Percentiles rank a stretch among this genome's conserved stretches.
Conservation (phyloP, 2,113 vertebrate genomes). For the Illadopsis cleaveri region DNA sequence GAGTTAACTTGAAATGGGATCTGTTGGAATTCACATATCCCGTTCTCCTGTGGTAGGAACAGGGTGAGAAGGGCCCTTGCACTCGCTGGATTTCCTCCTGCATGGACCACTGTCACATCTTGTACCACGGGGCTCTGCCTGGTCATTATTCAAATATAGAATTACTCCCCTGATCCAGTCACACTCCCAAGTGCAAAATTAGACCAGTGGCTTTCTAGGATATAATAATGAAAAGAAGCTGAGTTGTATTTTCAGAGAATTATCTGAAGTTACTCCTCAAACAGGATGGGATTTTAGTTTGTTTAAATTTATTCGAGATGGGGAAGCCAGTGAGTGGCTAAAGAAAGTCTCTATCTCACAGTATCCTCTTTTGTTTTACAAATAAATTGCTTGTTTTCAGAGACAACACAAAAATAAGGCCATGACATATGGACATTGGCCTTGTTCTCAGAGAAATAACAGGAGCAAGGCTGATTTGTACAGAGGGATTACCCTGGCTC, state of each 20-base stretch:
- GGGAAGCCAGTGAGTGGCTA: not conserved
- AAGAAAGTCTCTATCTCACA: not conserved
- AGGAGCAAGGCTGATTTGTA: not conserved
- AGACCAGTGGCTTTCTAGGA: not conserved
- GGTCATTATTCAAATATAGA: not conserved
- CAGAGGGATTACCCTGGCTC: not conserved
- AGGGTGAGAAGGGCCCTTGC: not conserved
- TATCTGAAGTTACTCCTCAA: not conserved
- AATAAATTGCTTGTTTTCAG: not conserved
- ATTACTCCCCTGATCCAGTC: not conserved
- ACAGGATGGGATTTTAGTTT: not conserved
- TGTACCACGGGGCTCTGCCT: not conserved
- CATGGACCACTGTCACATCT: not conserved
- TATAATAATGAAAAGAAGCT: not conserved
- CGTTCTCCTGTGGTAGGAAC: not conserved
- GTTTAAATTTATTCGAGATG: not conserved
- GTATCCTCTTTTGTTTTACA: not conserved
- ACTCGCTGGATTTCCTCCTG: not conserved
- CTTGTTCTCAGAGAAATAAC: not conserved
- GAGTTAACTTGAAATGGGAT: conserved; percentile 45
- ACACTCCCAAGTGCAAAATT: not conserved
- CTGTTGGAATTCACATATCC: conserved; percentile 60
- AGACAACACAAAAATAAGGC: not conserved
- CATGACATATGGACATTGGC: not conserved
- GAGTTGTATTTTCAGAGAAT: not conserved